Base-by-base conservation (phyloP, 2,888 invertebrate species). In the Cantharis nigra region DNA sequence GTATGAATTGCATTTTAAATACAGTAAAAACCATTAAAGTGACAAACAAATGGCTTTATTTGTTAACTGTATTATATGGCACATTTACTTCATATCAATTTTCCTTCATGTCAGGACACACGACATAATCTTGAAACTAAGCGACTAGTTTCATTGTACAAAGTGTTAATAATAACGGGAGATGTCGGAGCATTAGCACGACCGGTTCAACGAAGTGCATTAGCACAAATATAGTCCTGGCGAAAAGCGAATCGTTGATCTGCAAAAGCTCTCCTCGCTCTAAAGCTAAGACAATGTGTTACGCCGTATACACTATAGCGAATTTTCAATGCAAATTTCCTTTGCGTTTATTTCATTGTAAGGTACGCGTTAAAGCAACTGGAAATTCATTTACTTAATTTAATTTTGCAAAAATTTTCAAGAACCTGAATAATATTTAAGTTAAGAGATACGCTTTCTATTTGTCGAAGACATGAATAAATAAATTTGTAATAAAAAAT, bases 271-370 rank as follows among this genome's bases (percentile, higher is more conserved):
- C 67, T 14, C n/a, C 49, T 49, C 70, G 75, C 71, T 75, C 72
- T 75, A 69, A 75, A 75, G 75, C 71, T 75, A 75, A 75, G 69
- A 75, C 75, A 75, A 75, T 75, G 71, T 75, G 75, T 71, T 75
- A 72, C 71, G 75, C 67, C 63, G 65, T 75, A 71, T 71, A 49
- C 9, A 49, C 49, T 49, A 72, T 71, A 71, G 63, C 49, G 28
- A 63, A 33, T 49, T 20, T 75, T 71, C 71, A 69, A 71, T 71
- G 71, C 71, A 75, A 71, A 67, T 67, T 67, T n/a, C 20, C 26
- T 67, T 23, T 14, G 26, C 20, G 65, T 67, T 67, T 67, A 23
- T 67, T 16, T 26, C 18, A 67, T 67, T 67, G 65, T 23, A 23
- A 49, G 49, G 49, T 49, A n/a, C 49, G 49, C 64, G 16, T 14